These are phyloP conservation scores for Benthochromis sp. DNA, from an alignment of 2,113 vertebrate genomes.

Conservation along the genomic window DNA sequence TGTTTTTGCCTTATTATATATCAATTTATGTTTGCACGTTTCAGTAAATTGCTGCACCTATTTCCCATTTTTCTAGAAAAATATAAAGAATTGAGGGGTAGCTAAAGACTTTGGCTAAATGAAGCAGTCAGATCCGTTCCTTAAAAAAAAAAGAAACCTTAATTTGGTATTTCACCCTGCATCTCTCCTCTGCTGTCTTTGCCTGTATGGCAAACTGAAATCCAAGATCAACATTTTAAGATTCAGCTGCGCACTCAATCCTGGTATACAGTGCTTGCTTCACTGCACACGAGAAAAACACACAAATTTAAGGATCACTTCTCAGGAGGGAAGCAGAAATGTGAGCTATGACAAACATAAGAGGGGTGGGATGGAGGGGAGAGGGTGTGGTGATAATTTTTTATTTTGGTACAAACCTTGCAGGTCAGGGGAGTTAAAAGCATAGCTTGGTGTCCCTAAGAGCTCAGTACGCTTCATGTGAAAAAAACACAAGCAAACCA, in stretches of 20 bases:
- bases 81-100: not conserved
- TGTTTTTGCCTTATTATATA: not conserved
- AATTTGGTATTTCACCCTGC: not conserved
- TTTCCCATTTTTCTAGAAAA: not conserved
- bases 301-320: not conserved
- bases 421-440: not conserved
- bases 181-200: not conserved
- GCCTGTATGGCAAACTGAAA: slow-evolving; percentile 12
- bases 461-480: not conserved
- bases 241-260: not conserved
- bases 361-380: not conserved
- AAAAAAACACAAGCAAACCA: not conserved
- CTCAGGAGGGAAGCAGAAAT: slow-evolving; percentile 6
- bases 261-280: not conserved
- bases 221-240: slow-evolving; percentile 6
- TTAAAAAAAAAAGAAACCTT: not conserved
- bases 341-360: slow-evolving; percentile 20
- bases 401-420: not conserved
- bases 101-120: not conserved
- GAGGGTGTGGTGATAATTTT: not conserved
- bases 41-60: not conserved
- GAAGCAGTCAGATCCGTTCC: not conserved
- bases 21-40: not conserved
- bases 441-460: not conserved
- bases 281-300: not conserved